Evolutionary conservation across 2,888 invertebrate genomes (phyloP).

Genomic region (Chloroclysta siterata): DNA sequence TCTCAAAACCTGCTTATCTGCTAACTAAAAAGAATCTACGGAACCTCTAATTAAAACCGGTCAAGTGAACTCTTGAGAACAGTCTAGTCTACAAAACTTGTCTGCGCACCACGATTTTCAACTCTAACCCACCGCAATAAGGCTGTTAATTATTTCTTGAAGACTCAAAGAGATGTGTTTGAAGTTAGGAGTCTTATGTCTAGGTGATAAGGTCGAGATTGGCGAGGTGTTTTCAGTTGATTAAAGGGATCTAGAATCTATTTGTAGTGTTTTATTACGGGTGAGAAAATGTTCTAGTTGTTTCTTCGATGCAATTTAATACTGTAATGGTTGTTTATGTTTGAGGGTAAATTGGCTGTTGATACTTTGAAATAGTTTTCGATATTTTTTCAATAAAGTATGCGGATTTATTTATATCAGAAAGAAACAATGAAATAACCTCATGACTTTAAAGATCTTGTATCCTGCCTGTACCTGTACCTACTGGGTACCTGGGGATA

Average conservation of each 20-base stretch:
- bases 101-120: not conserved
- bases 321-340: not conserved
- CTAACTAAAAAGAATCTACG: constrained; percentile 26
- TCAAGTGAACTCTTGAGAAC: constrained; percentile 34
- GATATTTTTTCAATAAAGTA: not conserved
- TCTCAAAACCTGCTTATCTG: constrained; percentile 8
- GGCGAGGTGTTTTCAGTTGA: not conserved
- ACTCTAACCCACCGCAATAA: constrained; percentile 8
- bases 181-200: constrained; percentile 1
- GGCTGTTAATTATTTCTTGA: not conserved
- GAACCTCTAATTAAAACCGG: constrained; percentile 39
- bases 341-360: not conserved
- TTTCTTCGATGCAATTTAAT: not conserved
- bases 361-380: not conserved
- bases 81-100: constrained; percentile 32
- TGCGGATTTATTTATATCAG: too few relatives aligned
- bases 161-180: not conserved
- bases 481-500: too few relatives aligned
- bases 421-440: too few relatives aligned
- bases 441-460: too few relatives aligned
- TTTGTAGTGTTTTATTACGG: constrained; percentile 11
- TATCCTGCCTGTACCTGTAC: too few relatives aligned
- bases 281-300: constrained; percentile 3
- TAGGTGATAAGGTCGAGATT: constrained; percentile 19
- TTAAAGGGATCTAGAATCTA: constrained; percentile 1